Evolutionary conservation across 2,888 invertebrate genomes (phyloP).

Genomic region (Drosophila merina): DNA sequence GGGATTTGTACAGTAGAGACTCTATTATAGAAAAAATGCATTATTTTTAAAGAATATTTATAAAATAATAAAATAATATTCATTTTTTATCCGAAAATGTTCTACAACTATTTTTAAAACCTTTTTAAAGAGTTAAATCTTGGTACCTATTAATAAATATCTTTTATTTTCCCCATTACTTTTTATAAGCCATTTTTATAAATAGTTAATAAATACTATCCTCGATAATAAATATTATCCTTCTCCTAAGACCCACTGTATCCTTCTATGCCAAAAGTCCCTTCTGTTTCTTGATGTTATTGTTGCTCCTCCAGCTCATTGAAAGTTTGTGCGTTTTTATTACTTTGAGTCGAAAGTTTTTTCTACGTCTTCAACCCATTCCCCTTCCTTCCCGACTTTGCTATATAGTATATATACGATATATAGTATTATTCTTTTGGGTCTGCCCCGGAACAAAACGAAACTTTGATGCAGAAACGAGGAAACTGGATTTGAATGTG

Average conservation of each 20-base stretch:
- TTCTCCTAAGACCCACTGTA: background rate
- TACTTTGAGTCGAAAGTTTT: conserved; percentile 67
- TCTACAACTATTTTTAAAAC: too few relatives aligned
- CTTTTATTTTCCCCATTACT: too few relatives aligned
- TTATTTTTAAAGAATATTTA: too few relatives aligned
- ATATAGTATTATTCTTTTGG: conserved; percentile 55
- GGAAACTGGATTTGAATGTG: conserved; percentile 39
- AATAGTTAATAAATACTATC: too few relatives aligned
- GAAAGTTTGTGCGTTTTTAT: conserved; percentile 78
- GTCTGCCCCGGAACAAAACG: conserved; percentile 26
- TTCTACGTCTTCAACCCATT: conserved; percentile 3
- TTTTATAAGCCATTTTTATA: conserved; percentile 11
- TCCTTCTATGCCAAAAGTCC: conserved; percentile 2
- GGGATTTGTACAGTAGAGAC: background rate
- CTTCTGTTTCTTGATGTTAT: conserved; percentile 29
- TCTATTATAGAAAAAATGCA: background rate
- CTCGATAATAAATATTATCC: too few relatives aligned
- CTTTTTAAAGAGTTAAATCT: too few relatives aligned
- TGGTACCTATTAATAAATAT: too few relatives aligned
- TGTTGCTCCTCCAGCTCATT: conserved; percentile 68
- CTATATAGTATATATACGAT: conserved; percentile 20
- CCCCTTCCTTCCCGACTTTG: background rate
- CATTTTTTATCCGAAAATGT: too few relatives aligned
- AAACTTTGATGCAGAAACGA: conserved; percentile 44
- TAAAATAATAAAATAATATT: too few relatives aligned